phyloP scores from a whole-genome alignment of 2,113 vertebrate species.

The Echinops telfairi region DNA sequence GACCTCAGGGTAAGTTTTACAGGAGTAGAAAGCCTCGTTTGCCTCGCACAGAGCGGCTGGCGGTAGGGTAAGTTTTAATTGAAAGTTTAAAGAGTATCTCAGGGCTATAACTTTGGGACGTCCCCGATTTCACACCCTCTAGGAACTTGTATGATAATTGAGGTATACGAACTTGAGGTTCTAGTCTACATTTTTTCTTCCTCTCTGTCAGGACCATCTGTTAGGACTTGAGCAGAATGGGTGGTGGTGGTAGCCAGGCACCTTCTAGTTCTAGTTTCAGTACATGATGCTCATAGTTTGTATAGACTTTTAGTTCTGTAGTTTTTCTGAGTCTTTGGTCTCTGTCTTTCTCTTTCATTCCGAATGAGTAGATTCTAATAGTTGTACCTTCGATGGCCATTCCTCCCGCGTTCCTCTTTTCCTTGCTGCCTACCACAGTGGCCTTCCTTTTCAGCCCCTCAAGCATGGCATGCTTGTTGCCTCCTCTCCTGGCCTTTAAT shows the following conservation, averaged over 20 bases:
- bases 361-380: not conserved
- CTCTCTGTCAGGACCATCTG: not conserved
- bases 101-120: not conserved
- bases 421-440: not conserved
- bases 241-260: no score
- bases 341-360: not conserved
- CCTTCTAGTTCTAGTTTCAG: not conserved
- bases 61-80: not conserved
- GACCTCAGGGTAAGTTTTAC: not conserved
- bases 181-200: not conserved
- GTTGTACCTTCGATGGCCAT: not conserved
- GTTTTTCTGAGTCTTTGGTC: not conserved
- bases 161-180: not conserved
- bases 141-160: not conserved
- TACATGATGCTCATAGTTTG: not conserved
- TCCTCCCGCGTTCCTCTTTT: not conserved
- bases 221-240: not conserved
- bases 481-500: not conserved
- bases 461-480: not conserved
- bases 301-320: not conserved
- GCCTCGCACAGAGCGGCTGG: no score
- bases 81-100: not conserved
- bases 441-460: not conserved
- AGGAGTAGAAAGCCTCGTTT: no score
- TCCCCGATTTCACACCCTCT: not conserved